phyloP scores from a whole-genome alignment of 2,888 invertebrate species.

The Drymonia ruficornis region DNA sequence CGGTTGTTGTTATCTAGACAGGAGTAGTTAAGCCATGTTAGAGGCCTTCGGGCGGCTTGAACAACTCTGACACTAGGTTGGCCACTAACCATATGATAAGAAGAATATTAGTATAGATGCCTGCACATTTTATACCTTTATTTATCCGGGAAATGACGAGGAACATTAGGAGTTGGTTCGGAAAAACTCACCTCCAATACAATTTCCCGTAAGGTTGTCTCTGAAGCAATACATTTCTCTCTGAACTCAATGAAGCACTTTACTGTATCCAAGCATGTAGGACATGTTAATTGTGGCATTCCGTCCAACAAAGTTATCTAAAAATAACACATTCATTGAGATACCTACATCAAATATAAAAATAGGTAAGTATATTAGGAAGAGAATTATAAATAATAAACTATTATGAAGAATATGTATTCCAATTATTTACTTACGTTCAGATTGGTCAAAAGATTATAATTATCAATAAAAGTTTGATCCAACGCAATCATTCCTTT shows the following conservation, averaged over 20 bases:
- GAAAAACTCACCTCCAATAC: conserved; percentile 12
- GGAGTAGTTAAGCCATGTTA: too few species aligned
- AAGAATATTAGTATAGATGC: too few species aligned
- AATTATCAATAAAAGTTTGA: conserved; percentile 49
- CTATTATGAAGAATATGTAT: not conserved
- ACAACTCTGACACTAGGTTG: too few species aligned
- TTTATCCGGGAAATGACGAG: too few species aligned
- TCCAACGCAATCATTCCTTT: conserved; percentile 45
- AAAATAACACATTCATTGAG: conserved; percentile 19
- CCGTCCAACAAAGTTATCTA: conserved; percentile 54
- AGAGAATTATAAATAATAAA: not conserved
- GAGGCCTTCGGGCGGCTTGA: too few species aligned
- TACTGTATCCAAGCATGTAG: conserved; percentile 47
- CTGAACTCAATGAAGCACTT: conserved; percentile 56
- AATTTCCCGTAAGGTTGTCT: conserved; percentile 42
- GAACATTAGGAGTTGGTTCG: too few species aligned
- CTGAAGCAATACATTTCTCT: conserved; percentile 50
- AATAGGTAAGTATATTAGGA: not conserved
- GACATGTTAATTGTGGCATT: conserved; percentile 57
- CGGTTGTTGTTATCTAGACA: too few species aligned
- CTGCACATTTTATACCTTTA: too few species aligned
- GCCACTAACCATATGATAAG: too few species aligned
- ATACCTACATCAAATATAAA: not conserved
- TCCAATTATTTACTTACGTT: conserved; percentile 48
- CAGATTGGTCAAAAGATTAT: conserved; percentile 63